Evolutionary conservation across 2,888 invertebrate genomes (phyloP).

Genomic region (Cistogaster globosa): DNA sequence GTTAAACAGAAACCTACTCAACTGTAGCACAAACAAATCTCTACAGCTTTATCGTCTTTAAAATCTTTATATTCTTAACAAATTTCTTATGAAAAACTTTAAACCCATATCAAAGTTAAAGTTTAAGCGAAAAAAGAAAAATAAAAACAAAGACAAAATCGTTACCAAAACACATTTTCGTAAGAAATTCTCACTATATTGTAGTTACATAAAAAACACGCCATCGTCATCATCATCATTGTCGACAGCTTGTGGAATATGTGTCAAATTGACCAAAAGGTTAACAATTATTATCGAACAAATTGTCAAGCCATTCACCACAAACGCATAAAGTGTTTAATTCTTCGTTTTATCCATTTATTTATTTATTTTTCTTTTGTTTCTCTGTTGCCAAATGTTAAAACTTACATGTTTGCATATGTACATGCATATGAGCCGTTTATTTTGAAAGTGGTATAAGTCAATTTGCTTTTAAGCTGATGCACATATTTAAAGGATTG

Average conservation of each 20-base stretch:
- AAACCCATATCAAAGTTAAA: slow-evolving; percentile 74
- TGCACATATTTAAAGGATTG: no score
- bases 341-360: slow-evolving; percentile 24
- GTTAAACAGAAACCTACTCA: slow-evolving; percentile 59
- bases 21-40: slow-evolving; percentile 64
- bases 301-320: slow-evolving; percentile 79
- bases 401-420: slow-evolving; percentile 10
- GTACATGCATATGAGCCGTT: background rate
- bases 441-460: no score
- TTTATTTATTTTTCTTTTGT: slow-evolving; percentile 14
- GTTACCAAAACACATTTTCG: slow-evolving; percentile 56
- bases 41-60: slow-evolving; percentile 57
- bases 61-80: slow-evolving; percentile 67
- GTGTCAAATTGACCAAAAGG: slow-evolving; percentile 81
- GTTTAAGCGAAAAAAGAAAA: slow-evolving; percentile 31
- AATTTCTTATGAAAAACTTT: slow-evolving; percentile 73
- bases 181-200: slow-evolving; percentile 66
- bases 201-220: slow-evolving; percentile 63
- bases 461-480: no score
- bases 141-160: slow-evolving; percentile 55
- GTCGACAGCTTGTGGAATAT: slow-evolving; percentile 74
- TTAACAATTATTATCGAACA: slow-evolving; percentile 83
- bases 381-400: slow-evolving; percentile 23
- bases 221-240: slow-evolving; percentile 43
- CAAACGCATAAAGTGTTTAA: slow-evolving; percentile 62